phyloP scores from a whole-genome alignment of 2,113 vertebrate genomes.

The Procavia capensis region DNA sequence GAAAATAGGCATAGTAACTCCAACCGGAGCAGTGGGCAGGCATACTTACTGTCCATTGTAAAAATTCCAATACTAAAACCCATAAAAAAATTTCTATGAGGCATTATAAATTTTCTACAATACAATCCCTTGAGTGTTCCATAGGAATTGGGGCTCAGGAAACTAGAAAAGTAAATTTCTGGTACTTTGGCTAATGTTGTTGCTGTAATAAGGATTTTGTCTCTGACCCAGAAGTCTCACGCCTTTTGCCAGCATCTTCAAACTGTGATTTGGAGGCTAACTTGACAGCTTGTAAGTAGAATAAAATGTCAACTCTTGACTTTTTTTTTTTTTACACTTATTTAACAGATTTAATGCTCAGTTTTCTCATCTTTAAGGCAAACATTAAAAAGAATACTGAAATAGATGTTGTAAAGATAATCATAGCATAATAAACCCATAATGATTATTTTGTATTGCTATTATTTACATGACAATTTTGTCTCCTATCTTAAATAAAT shows the following conservation, averaged over 20 bases:
- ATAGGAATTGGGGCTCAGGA: neutral
- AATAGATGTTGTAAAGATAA: neutral
- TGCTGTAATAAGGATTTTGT: neutral
- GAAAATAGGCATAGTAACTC: neutral
- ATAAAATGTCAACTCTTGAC: neutral
- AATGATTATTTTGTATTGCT: neutral
- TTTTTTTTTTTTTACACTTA: neutral
- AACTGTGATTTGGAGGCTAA: neutral
- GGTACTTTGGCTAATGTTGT: neutral
- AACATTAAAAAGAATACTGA: neutral
- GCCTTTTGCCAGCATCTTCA: neutral
- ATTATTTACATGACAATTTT: neutral
- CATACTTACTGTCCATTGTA: neutral
- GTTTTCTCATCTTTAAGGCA: constrained; percentile 3
- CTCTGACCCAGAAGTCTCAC: neutral
- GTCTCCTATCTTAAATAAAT: neutral
- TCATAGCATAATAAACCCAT: neutral
- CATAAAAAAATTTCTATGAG: neutral
- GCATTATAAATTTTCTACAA: neutral
- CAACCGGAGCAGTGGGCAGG: neutral
- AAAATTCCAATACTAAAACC: neutral
- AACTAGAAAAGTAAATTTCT: neutral
- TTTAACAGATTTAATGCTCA: neutral
- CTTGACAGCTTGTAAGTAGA: neutral
- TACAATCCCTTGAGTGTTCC: neutral